Evolutionary conservation across 2,797 vertebrate genomes (phyloP).

Genomic region (Scyliorhinus canicula): DNA sequence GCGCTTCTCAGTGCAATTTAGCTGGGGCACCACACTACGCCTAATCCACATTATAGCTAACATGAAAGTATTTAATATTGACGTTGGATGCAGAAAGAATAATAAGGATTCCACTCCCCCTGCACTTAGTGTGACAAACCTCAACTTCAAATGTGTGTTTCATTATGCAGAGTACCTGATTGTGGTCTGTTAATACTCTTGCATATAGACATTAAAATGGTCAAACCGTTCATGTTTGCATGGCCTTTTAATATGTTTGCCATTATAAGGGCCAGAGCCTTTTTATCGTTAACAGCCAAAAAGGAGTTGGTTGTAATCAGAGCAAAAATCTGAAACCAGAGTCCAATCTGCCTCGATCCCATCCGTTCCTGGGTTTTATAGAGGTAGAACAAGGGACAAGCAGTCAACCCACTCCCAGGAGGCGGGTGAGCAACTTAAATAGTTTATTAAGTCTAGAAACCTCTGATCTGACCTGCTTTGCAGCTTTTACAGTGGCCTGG

Average conservation of each 20-base stretch:
- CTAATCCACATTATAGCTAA: neutral
- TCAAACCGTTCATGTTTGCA: neutral
- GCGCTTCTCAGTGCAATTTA: neutral
- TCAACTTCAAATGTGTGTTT: neutral
- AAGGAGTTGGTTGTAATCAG: neutral
- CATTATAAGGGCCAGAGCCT: neutral
- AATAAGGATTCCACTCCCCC: neutral
- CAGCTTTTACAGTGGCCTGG: neutral
- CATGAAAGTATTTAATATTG: neutral
- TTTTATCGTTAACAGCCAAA: neutral
- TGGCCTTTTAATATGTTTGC: too few relatives aligned
- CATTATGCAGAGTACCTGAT: neutral
- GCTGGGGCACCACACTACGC: neutral
- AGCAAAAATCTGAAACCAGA: neutral
- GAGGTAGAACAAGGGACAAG: neutral
- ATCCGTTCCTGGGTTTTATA: neutral
- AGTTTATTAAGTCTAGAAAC: neutral
- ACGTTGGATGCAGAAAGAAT: neutral
- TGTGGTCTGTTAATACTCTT: neutral
- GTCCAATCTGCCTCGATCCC: neutral
- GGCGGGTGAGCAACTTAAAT: neutral
- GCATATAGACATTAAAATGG: neutral
- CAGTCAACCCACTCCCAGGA: neutral
- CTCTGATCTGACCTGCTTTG: neutral
- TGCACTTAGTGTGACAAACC: neutral